phyloP scores from a whole-genome alignment of 1,140 invertebrate genomes.

The Maconellicoccus hirsutus region DNA sequence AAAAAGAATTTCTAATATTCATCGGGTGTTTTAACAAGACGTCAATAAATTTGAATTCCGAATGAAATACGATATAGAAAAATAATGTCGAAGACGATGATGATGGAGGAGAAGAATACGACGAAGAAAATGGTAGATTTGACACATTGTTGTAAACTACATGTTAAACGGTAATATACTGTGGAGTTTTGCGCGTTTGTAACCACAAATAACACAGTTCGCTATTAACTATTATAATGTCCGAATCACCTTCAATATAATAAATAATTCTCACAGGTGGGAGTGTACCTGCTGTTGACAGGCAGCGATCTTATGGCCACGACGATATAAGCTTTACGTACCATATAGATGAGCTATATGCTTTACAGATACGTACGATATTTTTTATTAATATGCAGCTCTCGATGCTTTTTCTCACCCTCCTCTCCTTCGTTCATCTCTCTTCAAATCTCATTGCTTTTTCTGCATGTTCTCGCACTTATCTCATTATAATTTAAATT shows the following conservation, averaged over 20 bases:
- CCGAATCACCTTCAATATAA: constrained; percentile 15
- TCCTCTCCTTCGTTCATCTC: too few species aligned
- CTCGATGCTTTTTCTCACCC: background rate
- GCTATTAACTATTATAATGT: constrained; percentile 18
- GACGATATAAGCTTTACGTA: too few species aligned
- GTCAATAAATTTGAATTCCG: background rate
- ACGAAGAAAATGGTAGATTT: constrained; percentile 9
- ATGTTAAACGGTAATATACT: constrained; percentile 13
- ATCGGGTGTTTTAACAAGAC: background rate
- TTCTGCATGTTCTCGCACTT: too few species aligned
- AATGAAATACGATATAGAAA: background rate
- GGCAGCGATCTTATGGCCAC: background rate
- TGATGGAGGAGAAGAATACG: too few species aligned
- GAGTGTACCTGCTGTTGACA: background rate
- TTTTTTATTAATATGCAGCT: background rate
- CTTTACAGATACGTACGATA: too few species aligned
- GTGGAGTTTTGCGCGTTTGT: constrained; percentile 10
- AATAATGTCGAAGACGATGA: background rate
- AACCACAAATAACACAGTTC: constrained; percentile 13
- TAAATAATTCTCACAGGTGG: constrained; percentile 20
- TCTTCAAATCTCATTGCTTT: too few species aligned
- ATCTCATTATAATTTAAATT: background rate
- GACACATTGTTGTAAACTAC: constrained; percentile 14
- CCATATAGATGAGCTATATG: too few species aligned
- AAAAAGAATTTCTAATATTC: background rate